Conservation (phyloP, 2,888 invertebrate species). For the Zaprionus obscuricornis region DNA sequence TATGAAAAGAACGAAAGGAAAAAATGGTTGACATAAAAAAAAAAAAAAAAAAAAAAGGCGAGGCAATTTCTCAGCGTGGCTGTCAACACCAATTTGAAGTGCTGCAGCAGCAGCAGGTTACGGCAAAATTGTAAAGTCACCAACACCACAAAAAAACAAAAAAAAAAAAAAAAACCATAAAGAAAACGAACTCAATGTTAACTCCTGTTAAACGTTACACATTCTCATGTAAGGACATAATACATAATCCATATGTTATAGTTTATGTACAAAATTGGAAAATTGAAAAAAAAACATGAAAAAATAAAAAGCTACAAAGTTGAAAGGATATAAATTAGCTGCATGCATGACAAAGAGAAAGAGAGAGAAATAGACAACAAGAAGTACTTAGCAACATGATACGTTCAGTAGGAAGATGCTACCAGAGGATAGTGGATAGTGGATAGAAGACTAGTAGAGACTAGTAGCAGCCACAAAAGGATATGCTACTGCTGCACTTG, state of each 20-base stretch:
- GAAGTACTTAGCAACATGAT: slow-evolving; percentile 60
- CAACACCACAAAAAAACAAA: slow-evolving; percentile 35
- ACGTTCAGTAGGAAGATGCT: slow-evolving; percentile 26
- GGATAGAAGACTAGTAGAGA: slow-evolving; percentile 26
- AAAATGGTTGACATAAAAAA: not conserved
- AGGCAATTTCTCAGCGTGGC: slow-evolving; percentile 79
- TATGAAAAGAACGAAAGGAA: too few relatives aligned
- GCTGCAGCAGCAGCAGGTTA: slow-evolving; percentile 50
- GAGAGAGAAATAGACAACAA: slow-evolving; percentile 14
- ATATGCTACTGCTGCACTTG: slow-evolving; percentile 55
- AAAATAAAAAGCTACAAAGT: slow-evolving; percentile 37
- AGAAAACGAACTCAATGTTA: slow-evolving; percentile 1
- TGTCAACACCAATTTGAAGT: slow-evolving; percentile 82
- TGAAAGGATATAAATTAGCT: slow-evolving; percentile 68
- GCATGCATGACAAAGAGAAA: slow-evolving; percentile 20
- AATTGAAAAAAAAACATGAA: too few relatives aligned
- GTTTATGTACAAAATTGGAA: slow-evolving; percentile 13
- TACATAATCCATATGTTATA: slow-evolving; percentile 44
- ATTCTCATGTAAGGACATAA: slow-evolving; percentile 3
- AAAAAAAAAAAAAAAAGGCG: slow-evolving; percentile 42
- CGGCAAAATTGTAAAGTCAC: slow-evolving; percentile 17
- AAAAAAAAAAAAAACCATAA: too few relatives aligned
- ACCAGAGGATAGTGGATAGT: slow-evolving; percentile 7
- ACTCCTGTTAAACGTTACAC: slow-evolving; percentile 22
- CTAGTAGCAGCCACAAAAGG: slow-evolving; percentile 27